Evolutionary conservation across 2,888 invertebrate genomes (phyloP).

Genomic region (Drosophila infuscata): DNA sequence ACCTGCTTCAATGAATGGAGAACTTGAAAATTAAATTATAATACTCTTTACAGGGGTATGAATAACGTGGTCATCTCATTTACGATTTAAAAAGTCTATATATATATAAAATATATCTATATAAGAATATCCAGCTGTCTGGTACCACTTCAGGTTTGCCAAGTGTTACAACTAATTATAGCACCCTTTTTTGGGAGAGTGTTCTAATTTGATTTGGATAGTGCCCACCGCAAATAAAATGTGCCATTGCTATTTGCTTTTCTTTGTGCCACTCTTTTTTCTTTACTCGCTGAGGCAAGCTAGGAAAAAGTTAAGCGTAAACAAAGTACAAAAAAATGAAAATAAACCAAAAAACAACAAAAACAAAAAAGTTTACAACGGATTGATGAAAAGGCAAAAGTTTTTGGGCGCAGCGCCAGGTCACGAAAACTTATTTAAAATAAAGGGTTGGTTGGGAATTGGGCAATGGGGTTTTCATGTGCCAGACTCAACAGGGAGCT

Average conservation of each 20-base stretch:
- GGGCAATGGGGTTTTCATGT: not conserved
- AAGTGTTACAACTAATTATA: not conserved
- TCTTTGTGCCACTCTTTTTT: not conserved
- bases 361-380: constrained; percentile 31
- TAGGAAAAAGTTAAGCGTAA: constrained; percentile 43
- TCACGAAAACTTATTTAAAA: constrained; percentile 43
- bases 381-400: constrained; percentile 54
- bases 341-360: not conserved
- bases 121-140: not conserved
- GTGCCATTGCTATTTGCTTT: constrained; percentile 4
- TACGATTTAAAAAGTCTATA: not conserved
- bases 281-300: constrained; percentile 14
- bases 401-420: constrained; percentile 39
- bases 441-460: not conserved
- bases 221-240: constrained; percentile 9
- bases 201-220: constrained; percentile 45
- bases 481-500: constrained; percentile 11
- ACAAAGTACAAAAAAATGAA: constrained; percentile 14
- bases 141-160: not conserved
- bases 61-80: not conserved
- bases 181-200: constrained; percentile 1
- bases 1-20: too few relatives aligned
- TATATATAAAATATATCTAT: not conserved
- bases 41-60: too few relatives aligned
- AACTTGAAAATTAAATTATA: not conserved